These are phyloP conservation scores for Protodeltote pygarga DNA, from an alignment of 2,888 invertebrate genomes.

Conservation along the genomic window DNA sequence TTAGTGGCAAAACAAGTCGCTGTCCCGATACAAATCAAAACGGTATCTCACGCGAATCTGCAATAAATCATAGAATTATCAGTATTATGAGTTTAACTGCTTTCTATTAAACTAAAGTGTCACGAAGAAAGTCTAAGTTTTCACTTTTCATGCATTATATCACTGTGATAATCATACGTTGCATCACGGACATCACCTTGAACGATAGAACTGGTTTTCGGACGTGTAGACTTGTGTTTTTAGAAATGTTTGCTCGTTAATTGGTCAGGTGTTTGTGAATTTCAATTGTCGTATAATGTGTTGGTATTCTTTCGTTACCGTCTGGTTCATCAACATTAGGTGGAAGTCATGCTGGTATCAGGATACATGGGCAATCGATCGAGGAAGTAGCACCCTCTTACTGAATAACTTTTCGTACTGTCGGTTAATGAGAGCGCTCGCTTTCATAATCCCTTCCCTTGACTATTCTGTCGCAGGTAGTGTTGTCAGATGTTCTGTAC, in stretches of 20 bases:
- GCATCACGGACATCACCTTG: slow-evolving; percentile 33
- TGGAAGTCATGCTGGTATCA: no score
- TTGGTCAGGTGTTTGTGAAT: no score
- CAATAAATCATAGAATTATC: slow-evolving; percentile 44
- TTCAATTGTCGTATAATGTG: no score
- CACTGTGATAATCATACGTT: slow-evolving; percentile 52
- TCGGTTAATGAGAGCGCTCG: no score
- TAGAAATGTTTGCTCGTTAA: not conserved
- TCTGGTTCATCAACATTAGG: no score
- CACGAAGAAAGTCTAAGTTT: slow-evolving; percentile 72
- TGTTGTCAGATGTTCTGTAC: no score
- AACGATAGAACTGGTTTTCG: slow-evolving; percentile 30
- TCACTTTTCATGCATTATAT: slow-evolving; percentile 70
- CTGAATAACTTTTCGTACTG: no score
- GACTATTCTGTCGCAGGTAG: no score
- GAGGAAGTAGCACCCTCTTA: no score
- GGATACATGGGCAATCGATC: no score
- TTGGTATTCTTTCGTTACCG: no score
- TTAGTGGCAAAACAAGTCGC: slow-evolving; percentile 12
- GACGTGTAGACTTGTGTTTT: slow-evolving; percentile 6
- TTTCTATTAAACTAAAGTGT: slow-evolving; percentile 74
- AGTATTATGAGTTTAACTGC: slow-evolving; percentile 47
- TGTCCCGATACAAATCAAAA: slow-evolving; percentile 11
- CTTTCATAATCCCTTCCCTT: no score
- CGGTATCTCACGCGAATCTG: slow-evolving; percentile 41